Evolutionary conservation across 2,888 invertebrate species (phyloP).

Genomic region (Lycia hirtaria): DNA sequence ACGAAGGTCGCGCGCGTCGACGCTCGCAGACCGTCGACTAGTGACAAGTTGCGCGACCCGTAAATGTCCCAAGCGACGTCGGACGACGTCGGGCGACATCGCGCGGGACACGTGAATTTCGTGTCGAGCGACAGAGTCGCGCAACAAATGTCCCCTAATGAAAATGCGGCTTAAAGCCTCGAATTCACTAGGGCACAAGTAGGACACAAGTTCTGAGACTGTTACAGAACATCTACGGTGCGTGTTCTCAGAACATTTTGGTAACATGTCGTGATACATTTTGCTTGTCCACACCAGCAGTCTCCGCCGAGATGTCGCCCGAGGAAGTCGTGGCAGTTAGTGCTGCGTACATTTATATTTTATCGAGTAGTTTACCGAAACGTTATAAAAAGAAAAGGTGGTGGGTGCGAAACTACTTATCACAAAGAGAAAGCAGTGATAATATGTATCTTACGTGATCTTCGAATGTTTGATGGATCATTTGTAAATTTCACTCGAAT

Average conservation of each 20-base stretch:
- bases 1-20: conserved; percentile 21
- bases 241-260: conserved; percentile 5
- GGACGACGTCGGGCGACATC: too few relatives aligned
- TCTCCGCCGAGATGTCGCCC: conserved; percentile 14
- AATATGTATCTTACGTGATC: conserved; percentile 31
- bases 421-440: conserved; percentile 31
- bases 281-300: conserved; percentile 20
- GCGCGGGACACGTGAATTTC: too few relatives aligned
- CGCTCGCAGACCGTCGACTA: conserved; percentile 20
- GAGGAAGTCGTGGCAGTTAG: conserved; percentile 17
- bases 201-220: too few relatives aligned
- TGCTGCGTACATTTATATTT: conserved; percentile 11
- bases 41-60: conserved; percentile 13
- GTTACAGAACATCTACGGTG: too few relatives aligned
- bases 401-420: conserved; percentile 31
- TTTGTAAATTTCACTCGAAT: conserved; percentile 36
- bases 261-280: conserved; percentile 15
- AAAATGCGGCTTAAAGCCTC: background rate
- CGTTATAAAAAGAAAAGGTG: conserved; percentile 36
- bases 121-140: too few relatives aligned
- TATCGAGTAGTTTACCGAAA: conserved; percentile 33
- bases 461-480: conserved; percentile 35
- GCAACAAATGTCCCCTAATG: too few relatives aligned
- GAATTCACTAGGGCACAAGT: too few relatives aligned
- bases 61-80: conserved; percentile 7